These are phyloP conservation scores for Mythimna impura DNA, from an alignment of 2,888 invertebrate genomes.

Conservation along the genomic window DNA sequence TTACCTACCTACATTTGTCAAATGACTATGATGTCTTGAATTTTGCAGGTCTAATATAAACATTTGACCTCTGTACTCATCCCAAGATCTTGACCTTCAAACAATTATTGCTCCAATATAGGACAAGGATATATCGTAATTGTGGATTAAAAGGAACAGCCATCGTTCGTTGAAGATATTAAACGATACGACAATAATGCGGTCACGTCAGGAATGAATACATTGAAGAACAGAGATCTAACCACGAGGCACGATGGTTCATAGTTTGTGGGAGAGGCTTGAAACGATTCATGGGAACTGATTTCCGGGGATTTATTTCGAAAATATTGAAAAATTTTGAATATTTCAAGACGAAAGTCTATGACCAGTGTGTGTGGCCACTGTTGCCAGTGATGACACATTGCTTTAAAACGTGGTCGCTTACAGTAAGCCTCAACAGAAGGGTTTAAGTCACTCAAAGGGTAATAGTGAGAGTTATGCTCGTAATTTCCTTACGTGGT, in stretches of 20 bases:
- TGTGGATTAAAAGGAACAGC: conserved; percentile 3
- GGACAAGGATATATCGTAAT: conserved; percentile 7
- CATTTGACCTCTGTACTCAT: neutral
- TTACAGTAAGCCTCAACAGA: too few relatives aligned
- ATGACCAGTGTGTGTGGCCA: too few relatives aligned
- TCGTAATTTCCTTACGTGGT: too few relatives aligned
- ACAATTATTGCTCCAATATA: conserved; percentile 1
- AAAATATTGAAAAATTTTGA: neutral
- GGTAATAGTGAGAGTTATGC: too few relatives aligned
- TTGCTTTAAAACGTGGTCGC: too few relatives aligned
- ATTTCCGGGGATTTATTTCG: neutral
- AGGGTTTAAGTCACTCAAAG: too few relatives aligned
- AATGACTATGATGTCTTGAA: neutral
- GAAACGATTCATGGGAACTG: neutral
- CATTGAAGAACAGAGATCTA: neutral
- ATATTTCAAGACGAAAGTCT: too few relatives aligned
- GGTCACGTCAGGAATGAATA: neutral
- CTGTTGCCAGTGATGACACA: too few relatives aligned
- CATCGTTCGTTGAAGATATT: neutral
- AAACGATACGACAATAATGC: conserved; percentile 6
- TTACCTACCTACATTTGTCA: neutral
- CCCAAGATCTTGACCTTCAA: neutral
- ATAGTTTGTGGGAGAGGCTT: neutral
- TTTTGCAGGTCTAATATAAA: neutral
- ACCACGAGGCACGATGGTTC: too few relatives aligned